A percentile compares a stretch with the other conserved stretches of the same genome.
Conservation (phyloP, 1,140 invertebrate species). For the Hermetia illucens region DNA sequence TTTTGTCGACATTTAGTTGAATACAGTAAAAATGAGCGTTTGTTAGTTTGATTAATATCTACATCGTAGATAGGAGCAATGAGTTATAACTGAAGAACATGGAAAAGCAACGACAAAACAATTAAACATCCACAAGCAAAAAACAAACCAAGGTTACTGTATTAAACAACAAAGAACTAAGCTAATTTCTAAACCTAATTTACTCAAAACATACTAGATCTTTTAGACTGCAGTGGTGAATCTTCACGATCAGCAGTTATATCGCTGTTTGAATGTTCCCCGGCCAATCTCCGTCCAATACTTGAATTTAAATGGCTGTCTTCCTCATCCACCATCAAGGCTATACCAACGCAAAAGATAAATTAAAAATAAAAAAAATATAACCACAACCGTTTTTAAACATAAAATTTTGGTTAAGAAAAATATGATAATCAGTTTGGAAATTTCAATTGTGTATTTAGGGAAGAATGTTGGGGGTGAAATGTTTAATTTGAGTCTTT, state of each 20-base stretch:
- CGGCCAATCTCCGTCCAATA: constrained; percentile 45
- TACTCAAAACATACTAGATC: constrained; percentile 52
- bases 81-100: no score
- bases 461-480: no score
- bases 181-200: no score
- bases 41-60: no score
- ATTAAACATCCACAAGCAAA: neutral
- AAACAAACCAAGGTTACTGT: neutral
- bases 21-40: no score
- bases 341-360: no score
- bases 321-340: constrained; percentile 8
- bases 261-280: constrained; percentile 38
- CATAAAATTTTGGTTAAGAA: no score
- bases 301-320: constrained; percentile 11
- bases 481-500: no score
- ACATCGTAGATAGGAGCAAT: no score
- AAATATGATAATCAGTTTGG: no score
- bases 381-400: no score
- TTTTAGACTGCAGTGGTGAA: constrained; percentile 60
- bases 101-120: neutral
- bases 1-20: neutral
- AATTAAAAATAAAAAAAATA: constrained; percentile 1
- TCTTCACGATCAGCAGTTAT: constrained; percentile 52
- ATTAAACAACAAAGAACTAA: neutral
- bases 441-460: no score